Base-by-base conservation (phyloP, 2,113 vertebrate species). In the Pyrgilauda ruficollis region DNA sequence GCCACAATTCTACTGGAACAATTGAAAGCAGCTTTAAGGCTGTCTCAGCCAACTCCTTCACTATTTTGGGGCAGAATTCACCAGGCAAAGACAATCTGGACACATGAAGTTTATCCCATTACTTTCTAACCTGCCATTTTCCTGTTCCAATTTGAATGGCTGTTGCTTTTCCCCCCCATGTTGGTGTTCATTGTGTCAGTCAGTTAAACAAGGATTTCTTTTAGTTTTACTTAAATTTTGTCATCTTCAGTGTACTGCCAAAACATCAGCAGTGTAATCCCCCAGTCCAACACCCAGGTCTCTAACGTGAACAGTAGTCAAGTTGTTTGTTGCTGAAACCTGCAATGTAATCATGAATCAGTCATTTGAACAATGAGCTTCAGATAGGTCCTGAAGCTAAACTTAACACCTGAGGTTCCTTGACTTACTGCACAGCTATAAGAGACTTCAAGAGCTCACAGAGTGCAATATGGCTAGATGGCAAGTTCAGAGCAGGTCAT, bases 11-110 rank as follows among this genome's bases (percentile, higher is more conserved):
- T 90, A 59, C 28, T 6, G 4, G 13, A 86, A 80, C 76, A 83
- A 93, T 1, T 91, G 83, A 90, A 92, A 88, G 52, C 50, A 86
- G n/a, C 21, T 93, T 83, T 69, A 77, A 46, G 43, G n/a, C 76
- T 79, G 50, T 39, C 59, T 92, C 43, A 62, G 59, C 14, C n/a
- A 58, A 46, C 31, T 86, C 43, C 67, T 87, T 84, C 46, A 39
- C n/a, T 79, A 27, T 73, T 61, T 41, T 41, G 28, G 53, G 56
- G 23, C 0, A 1, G 56, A 93, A 88, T 88, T 80, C 43, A 63
- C 26, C 30, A 43, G 37, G 16, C 14, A 2, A 49, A 66, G 46
- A 46, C n/a, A 62, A 69, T 47, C 46, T 46, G 50, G 58, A 80
- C 46, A 84, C 22, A 58, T 37, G 22, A 20, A 43, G 21, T 64